Evolutionary conservation across 2,888 invertebrate genomes (phyloP).

Genomic region (Reticulitermes lucifugus): DNA sequence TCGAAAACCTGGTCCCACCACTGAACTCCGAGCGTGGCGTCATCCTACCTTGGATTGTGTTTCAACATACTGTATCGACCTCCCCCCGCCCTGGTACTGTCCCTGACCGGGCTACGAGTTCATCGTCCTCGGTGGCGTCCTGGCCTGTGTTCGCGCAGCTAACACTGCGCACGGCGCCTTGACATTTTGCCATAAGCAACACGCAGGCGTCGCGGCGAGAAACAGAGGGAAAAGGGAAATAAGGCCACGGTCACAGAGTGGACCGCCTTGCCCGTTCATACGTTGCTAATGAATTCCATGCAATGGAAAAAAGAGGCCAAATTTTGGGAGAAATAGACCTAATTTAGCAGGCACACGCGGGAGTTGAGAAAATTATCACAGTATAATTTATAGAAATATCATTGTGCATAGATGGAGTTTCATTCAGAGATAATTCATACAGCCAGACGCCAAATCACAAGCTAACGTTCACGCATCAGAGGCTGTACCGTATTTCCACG

Average conservation of each 20-base stretch:
- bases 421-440: neutral
- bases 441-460: neutral
- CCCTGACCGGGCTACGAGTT: conserved; percentile 53
- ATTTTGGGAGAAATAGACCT: neutral
- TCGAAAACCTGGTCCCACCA: conserved; percentile 30
- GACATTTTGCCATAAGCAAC: conserved; percentile 5
- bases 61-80: conserved; percentile 39
- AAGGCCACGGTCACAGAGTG: conserved; percentile 45
- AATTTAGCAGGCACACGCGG: neutral
- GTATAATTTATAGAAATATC: neutral
- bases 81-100: conserved; percentile 5
- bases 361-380: neutral
- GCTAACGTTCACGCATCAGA: neutral
- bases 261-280: neutral
- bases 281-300: neutral
- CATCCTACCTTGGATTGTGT: conserved; percentile 40
- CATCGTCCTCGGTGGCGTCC: conserved; percentile 56
- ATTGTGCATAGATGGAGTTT: neutral
- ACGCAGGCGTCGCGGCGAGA: conserved; percentile 26
- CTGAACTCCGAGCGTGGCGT: conserved; percentile 26
- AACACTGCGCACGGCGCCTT: conserved; percentile 44
- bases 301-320: neutral
- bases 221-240: conserved; percentile 29
- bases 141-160: conserved; percentile 38
- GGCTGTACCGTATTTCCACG: neutral